Base-by-base conservation (phyloP, 2,113 vertebrate species). In the Puntigrus tetrazona region DNA sequence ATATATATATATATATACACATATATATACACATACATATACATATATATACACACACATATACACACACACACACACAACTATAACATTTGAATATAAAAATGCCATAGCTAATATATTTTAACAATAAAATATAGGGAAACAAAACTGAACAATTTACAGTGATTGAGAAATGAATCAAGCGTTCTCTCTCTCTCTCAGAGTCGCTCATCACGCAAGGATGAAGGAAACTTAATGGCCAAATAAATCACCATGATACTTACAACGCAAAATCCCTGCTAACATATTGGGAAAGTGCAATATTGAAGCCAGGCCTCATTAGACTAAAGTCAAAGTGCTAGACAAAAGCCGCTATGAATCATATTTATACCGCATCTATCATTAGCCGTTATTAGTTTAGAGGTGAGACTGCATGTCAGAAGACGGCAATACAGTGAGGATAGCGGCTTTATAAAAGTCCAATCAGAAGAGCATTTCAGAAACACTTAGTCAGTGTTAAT, bases 281-380 rank as follows among this genome's bases (percentile, higher is more conserved):
- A 67, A 67, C 63, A 67, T 67, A 65, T 6, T 31, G 61, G 29
- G 27, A 31, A 31, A 7, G 18, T 67, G 63, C 29, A 67, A 34
- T 34, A 67, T 34, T 31, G 31, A 27, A 65, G 7, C 29, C 25
- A 36, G 10, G 36, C 69, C 34, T 72, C 34, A 72, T 72, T 41
- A 72, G 34, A 72, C 38, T 72, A 41, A 38, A 41, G 36, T 41
- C 69, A 72, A 6, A 72, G 69, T 43, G 69, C 36, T 13, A 25
- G 36, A 72, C 36, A 72, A 43, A 43, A 72, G 25, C 22, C n/a
- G 13, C 13, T n/a, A 7, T 55, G 27, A 76, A 72, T 72, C 69
- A 72, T 55, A 55, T 76, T 34, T 76, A 76, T 13, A 76, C 27
- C 7, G 27, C 18, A 10, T 76, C 45, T 76, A 52, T 75, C 31